Evolutionary conservation across 2,113 vertebrate genomes (phyloP), one percentile per base, ranked within the genome.

Genomic region (Empidonax alnorum): DNA sequence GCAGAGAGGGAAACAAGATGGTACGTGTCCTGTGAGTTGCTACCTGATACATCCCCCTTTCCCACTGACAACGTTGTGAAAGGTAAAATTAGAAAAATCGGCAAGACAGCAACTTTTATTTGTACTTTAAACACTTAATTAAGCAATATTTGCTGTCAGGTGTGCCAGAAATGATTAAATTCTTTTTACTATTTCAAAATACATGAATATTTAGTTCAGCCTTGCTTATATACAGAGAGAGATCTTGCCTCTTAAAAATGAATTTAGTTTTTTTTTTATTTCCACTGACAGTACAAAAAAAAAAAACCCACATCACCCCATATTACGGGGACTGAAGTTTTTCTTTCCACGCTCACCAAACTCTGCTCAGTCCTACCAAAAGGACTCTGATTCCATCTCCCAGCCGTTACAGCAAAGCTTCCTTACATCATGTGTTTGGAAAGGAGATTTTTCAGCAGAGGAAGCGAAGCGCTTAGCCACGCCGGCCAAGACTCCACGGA

Each of bases 391-490:
- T 97, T 97, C 95, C 95, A 88, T 59, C 77, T 96, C 87, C 95
- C 97, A 96, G 89, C 87, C 81, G 5, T 97, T 97, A 75, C 76
- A 96, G 97, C 89, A 81, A 81, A 94, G 86, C 96, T 91, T 97
- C 94, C 97, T 98, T 98, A 98, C 98, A 97, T 98, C 98, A 98
- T 99, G 94, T 98, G 98, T 98, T 98, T 98, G 97, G 97, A 98
- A 91, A 98, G 97, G 90, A 95, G 95, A 90, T 95, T 98, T 98
- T 98, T 97, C 98, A 98, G 94, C 97, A 98, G 97, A 96, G 98
- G 98, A 98, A 98, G 98, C 86, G 79, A 98, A 97, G 98, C 98
- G 96, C 95, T 95, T 96, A 77, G 84, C 96, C 74, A 42, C 39
- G 96, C 96, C 16, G 84, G 88, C 98, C 94, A 97, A 94, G 95